Base-by-base conservation (phyloP, 2,888 invertebrate species). In the Coenonympha arcania region DNA sequence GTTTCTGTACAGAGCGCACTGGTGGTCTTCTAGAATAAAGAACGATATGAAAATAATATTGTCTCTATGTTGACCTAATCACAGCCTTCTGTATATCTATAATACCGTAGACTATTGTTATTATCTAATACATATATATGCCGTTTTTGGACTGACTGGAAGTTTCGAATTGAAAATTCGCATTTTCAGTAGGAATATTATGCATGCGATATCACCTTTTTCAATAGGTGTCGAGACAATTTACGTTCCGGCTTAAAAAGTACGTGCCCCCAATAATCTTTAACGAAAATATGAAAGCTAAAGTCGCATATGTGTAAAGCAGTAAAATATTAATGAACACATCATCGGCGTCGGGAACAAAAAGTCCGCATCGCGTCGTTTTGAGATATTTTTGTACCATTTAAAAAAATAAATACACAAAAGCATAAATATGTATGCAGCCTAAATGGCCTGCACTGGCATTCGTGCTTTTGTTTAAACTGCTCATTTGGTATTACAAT, bases 401-500 rank as follows among this genome's bases (percentile, higher is more conserved):
- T 43, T 28, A 45, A 45, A 45, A 45, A 13, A 19, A 11, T 50
- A 50, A 28, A 48, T 48, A 45, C 40, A 53, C 48, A 50, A 56
- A 56, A 53, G 53, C 50, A 48, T 50, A 42, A 56, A 56, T 50
- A 48, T 50, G 48, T 48, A 48, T 44, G 45, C 55, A 54, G 48
- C 53, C 54, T 48, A 53, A 56, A 54, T 50, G 50, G 54, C 52
- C 48, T 50, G 55, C 52, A 48, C 52, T 48, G 52, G 49, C 42
- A 55, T 52, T 55, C 52, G 43, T 46, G 52, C 55, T 46, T 54
- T 52, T 56, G 54, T 57, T 57, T 52, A 48, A 52, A 54, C 54
- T 52, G 48, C 55, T 55, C 55, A 57, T 55, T 55, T 50, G 54
- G 54, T 54, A 54, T 54, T 54, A 54, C 54, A 50, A 54, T 47